phyloP scores from a whole-genome alignment of 2,797 vertebrate genomes.

The Poeciliopsis presidionis region DNA sequence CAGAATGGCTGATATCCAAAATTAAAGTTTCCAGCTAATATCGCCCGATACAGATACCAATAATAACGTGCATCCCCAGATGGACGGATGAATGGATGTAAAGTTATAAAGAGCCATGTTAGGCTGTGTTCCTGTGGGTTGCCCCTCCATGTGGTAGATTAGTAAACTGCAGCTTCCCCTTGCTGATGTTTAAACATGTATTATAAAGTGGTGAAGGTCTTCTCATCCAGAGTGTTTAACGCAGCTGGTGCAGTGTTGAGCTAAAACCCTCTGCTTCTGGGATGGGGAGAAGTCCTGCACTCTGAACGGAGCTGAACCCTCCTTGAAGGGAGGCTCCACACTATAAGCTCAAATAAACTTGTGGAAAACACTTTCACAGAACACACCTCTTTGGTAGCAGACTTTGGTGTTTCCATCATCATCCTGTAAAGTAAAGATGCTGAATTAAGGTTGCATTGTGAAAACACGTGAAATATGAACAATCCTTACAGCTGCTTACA shows the following conservation, averaged over 20 bases:
- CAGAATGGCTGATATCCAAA: no score
- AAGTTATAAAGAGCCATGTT: no score
- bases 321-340: neutral
- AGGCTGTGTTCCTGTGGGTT: neutral
- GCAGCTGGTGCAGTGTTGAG: neutral
- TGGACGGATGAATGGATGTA: no score
- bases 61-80: no score
- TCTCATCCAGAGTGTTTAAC: neutral
- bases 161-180: neutral
- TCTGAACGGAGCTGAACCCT: neutral
- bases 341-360: neutral
- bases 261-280: neutral
- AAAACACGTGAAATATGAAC: neutral
- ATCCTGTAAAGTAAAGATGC: neutral
- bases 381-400: neutral
- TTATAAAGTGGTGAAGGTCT: neutral
- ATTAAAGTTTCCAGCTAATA: no score
- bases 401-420: neutral
- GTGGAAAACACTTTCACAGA: neutral
- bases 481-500: neutral
- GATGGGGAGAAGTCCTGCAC: neutral
- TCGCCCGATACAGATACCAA: no score
- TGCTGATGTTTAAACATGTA: neutral
- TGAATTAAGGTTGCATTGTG: neutral
- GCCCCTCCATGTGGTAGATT: neutral